Conservation (phyloP, 2,113 vertebrate species). For the Rhinoderma darwinii region DNA sequence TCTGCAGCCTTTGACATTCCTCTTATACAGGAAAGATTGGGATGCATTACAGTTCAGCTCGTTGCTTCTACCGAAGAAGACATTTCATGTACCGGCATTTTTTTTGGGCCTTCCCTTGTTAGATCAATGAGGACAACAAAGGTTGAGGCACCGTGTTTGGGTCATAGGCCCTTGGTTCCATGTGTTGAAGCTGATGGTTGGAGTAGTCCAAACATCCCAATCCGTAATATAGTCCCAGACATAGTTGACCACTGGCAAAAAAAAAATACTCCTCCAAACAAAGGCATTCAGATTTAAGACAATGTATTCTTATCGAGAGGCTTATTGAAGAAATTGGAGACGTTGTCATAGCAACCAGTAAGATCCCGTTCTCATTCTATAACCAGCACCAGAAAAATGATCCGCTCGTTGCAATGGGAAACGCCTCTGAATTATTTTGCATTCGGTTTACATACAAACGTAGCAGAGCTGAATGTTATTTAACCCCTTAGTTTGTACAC, state of each 20-base stretch:
- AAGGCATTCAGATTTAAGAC: background rate
- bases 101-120: too few species aligned
- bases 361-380: background rate
- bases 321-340: background rate
- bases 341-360: background rate
- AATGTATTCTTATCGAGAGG: background rate
- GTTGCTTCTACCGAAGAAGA: too few species aligned
- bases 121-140: background rate
- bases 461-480: background rate
- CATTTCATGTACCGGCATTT: too few species aligned
- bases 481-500: background rate
- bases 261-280: background rate
- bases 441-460: background rate
- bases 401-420: background rate
- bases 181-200: background rate
- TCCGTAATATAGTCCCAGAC: background rate
- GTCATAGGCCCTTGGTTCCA: background rate
- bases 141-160: background rate
- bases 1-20: too few species aligned
- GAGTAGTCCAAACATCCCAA: background rate
- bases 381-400: background rate
- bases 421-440: background rate
- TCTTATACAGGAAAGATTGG: too few species aligned
- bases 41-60: too few species aligned
- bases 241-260: background rate